Conservation (phyloP, 2,797 vertebrate species). For the Eulemur coronatus region DNA sequence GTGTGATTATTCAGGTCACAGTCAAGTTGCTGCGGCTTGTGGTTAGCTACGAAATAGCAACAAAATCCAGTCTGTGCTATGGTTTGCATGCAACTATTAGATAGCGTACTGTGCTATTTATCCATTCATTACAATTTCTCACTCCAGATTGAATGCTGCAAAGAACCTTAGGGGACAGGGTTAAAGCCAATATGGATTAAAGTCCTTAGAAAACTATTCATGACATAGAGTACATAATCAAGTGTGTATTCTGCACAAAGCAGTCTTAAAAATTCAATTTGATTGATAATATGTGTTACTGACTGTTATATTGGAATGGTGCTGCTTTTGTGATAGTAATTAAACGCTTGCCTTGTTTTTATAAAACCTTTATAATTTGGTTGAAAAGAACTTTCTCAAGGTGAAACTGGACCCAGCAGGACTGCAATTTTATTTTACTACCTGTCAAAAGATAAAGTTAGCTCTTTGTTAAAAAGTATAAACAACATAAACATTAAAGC, state of each 20-base stretch:
- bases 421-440: slow-evolving; percentile 41
- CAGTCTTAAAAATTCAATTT: slow-evolving; percentile 31
- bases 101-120: neutral
- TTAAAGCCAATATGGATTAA: slow-evolving; percentile 10
- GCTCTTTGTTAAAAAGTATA: neutral
- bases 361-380: slow-evolving; percentile 36
- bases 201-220: neutral
- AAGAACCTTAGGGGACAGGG: neutral
- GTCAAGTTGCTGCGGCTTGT: slow-evolving; percentile 20
- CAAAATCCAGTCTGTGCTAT: neutral
- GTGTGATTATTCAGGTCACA: slow-evolving; percentile 35
- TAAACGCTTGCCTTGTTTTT: neutral
- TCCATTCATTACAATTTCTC: slow-evolving; percentile 13
- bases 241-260: neutral
- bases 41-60: slow-evolving; percentile 34
- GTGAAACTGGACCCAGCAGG: slow-evolving; percentile 34
- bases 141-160: neutral
- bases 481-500: neutral
- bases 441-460: slow-evolving; percentile 35
- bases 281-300: slow-evolving; percentile 1
- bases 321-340: slow-evolving; percentile 32
- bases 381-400: slow-evolving; percentile 51
- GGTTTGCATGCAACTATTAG: neutral
- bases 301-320: neutral
- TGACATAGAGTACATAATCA: neutral